A percentile compares a stretch with the other conserved stretches of the same genome.
Conservation (phyloP, 2,797 vertebrate genomes). For the Gymnoscopelus microlampas region DNA sequence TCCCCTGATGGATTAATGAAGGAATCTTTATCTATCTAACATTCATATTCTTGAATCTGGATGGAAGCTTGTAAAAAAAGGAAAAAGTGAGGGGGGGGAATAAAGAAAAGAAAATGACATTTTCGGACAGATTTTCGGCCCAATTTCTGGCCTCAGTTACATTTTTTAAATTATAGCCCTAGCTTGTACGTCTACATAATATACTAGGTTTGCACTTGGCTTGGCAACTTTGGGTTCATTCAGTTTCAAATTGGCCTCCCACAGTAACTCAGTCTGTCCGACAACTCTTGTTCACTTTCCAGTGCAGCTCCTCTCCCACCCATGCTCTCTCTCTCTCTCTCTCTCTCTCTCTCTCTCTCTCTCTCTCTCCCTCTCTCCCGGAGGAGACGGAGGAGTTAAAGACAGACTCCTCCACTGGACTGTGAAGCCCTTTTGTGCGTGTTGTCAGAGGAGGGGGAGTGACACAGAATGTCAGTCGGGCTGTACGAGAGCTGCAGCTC, state of each 20-base stretch:
- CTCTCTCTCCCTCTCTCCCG: conserved; percentile 24
- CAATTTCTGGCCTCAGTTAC: background rate
- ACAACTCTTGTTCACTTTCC: too few relatives aligned
- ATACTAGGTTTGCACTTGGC: background rate
- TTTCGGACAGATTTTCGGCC: too few relatives aligned
- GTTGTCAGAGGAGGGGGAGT: conserved; percentile 59
- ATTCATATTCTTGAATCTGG: too few relatives aligned
- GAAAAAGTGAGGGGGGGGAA: too few relatives aligned
- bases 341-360: background rate
- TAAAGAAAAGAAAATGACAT: background rate
- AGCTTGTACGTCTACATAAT: background rate
- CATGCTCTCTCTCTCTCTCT: background rate
- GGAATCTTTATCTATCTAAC: too few relatives aligned
- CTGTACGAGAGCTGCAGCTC: conserved; percentile 42
- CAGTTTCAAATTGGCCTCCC: background rate
- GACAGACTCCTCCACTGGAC: conserved; percentile 49
- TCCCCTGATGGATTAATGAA: too few relatives aligned
- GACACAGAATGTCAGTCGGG: conserved; percentile 65
- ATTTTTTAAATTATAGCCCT: background rate
- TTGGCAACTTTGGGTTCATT: background rate
- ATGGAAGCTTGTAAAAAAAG: background rate
- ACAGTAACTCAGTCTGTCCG: background rate
- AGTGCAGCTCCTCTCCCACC: background rate
- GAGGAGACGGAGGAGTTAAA: conserved; percentile 63
- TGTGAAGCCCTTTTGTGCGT: conserved; percentile 65